Evolutionary conservation across 2,888 invertebrate genomes (phyloP).

Genomic region (Nemurella pictetii): DNA sequence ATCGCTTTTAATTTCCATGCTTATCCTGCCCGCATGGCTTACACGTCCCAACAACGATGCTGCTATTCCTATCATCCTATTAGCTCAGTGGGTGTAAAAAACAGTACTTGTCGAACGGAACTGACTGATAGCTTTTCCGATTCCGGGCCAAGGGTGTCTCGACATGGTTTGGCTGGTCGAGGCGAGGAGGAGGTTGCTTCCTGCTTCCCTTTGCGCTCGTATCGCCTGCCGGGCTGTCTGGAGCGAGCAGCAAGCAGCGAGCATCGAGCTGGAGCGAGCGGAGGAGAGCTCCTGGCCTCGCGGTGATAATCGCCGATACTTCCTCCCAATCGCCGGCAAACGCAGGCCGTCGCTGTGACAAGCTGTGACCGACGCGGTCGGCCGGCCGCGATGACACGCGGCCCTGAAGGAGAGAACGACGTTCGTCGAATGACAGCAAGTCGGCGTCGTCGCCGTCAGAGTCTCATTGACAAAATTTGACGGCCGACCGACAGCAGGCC

Average conservation of each 20-base stretch:
- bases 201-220: not conserved
- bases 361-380: no score
- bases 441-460: no score
- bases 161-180: no score
- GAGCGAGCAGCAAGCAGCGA: no score
- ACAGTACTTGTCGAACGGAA: not conserved
- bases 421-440: no score
- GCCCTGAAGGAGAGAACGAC: no score
- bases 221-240: not conserved
- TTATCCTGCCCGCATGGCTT: not conserved
- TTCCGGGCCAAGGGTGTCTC: not conserved
- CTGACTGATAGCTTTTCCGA: not conserved
- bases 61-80: not conserved
- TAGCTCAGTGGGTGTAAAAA: not conserved
- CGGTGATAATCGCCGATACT: not conserved
- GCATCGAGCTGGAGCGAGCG: not conserved
- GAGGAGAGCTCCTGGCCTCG: not conserved
- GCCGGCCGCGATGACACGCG: no score
- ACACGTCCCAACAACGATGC: not conserved
- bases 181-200: not conserved
- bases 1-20: no score
- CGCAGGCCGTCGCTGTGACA: not conserved
- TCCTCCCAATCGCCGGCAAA: not conserved
- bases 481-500: no score
- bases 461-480: no score